phyloP scores from a whole-genome alignment of 2,888 invertebrate genomes.

The Erebia ligea region DNA sequence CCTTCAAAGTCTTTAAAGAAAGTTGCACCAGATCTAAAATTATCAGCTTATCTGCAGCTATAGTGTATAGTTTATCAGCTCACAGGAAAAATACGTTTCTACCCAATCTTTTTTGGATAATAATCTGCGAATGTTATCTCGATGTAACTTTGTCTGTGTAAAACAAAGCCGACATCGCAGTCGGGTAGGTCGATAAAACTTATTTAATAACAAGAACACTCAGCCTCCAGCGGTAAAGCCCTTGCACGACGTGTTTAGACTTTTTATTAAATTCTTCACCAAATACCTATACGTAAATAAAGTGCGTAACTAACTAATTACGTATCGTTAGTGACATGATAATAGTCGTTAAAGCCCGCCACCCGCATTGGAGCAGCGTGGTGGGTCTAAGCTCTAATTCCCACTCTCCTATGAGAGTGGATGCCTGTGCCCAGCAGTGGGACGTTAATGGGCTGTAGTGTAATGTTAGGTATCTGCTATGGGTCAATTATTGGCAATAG shows the following conservation, averaged over 20 bases:
- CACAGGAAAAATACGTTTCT: slow-evolving; percentile 10
- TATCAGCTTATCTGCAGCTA: neutral
- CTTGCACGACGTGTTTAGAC: slow-evolving; percentile 36
- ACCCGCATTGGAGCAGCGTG: too few species aligned
- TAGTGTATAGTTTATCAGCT: neutral
- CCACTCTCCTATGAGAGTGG: too few species aligned
- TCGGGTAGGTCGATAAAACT: slow-evolving; percentile 71
- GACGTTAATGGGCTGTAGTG: too few species aligned
- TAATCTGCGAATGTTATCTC: slow-evolving; percentile 27
- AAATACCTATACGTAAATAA: slow-evolving; percentile 5
- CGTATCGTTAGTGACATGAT: too few species aligned
- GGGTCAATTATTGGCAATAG: too few species aligned
- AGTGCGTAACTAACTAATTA: neutral
- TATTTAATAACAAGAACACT: slow-evolving; percentile 77
- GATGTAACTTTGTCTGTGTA: slow-evolving; percentile 31
- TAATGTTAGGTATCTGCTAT: too few species aligned
- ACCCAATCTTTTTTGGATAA: slow-evolving; percentile 25
- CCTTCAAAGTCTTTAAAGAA: neutral
- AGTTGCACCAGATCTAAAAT: slow-evolving; percentile 8
- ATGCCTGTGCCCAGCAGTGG: too few species aligned
- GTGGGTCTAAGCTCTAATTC: too few species aligned
- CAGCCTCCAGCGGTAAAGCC: slow-evolving; percentile 47
- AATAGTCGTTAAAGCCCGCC: too few species aligned
- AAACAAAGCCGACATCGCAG: slow-evolving; percentile 37
- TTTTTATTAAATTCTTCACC: slow-evolving; percentile 23